phyloP scores from a whole-genome alignment of 2,888 invertebrate species.

The Tinea pellionella region DNA sequence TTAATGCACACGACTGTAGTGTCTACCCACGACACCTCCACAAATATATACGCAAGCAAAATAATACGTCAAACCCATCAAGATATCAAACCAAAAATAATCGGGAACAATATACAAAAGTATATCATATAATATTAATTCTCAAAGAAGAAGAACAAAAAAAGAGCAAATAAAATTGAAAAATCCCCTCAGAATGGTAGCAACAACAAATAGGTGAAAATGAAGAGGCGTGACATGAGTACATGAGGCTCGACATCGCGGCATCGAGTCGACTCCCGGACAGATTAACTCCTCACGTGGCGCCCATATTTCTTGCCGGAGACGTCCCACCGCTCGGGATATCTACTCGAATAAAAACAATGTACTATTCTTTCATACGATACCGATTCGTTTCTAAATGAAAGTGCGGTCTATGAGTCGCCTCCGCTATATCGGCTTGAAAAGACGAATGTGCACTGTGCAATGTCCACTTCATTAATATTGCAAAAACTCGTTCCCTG shows the following conservation, averaged over 20 bases:
- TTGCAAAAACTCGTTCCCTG: too few relatives aligned
- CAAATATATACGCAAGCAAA: too few relatives aligned
- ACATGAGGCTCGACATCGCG: not conserved
- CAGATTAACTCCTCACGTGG: conserved; percentile 51
- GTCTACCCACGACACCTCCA: too few relatives aligned
- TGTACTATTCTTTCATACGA: not conserved
- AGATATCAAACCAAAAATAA: too few relatives aligned
- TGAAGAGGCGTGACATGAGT: not conserved
- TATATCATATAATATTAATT: too few relatives aligned
- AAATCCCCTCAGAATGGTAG: not conserved
- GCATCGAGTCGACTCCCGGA: conserved; percentile 26
- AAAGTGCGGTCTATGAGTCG: too few relatives aligned
- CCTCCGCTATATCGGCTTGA: too few relatives aligned
- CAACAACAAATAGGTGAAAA: not conserved
- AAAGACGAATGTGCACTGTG: too few relatives aligned
- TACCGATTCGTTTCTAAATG: not conserved
- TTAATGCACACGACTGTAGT: too few relatives aligned
- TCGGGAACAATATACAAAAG: too few relatives aligned
- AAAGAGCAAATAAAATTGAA: not conserved
- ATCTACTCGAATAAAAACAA: conserved; percentile 1
- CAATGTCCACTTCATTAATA: too few relatives aligned
- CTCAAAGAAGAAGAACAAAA: not conserved
- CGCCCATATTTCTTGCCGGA: conserved; percentile 35
- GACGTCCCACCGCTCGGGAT: not conserved
- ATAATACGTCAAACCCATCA: too few relatives aligned